phyloP scores from a whole-genome alignment of 2,797 vertebrate species.

The Tadarida brasiliensis region DNA sequence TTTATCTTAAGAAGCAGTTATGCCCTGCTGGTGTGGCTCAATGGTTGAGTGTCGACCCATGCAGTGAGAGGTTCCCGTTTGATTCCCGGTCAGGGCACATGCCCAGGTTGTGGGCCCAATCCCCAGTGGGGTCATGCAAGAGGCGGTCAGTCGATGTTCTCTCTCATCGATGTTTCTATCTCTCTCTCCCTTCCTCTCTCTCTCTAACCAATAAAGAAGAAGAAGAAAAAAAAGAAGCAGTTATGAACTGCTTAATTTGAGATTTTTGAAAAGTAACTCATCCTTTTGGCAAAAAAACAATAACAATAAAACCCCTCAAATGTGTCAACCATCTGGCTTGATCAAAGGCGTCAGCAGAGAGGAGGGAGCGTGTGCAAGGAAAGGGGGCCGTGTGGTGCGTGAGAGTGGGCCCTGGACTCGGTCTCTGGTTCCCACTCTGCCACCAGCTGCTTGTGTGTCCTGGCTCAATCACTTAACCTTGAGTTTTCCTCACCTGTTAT shows the following conservation, averaged over 20 bases:
- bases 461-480: neutral
- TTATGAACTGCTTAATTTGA: slow-evolving; percentile 72
- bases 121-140: too few relatives aligned
- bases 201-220: too few relatives aligned
- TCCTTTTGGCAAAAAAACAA: slow-evolving; percentile 59
- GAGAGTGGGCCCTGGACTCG: neutral
- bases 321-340: slow-evolving; percentile 59
- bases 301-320: neutral
- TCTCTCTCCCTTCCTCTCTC: too few relatives aligned
- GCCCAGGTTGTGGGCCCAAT: too few relatives aligned
- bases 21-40: neutral
- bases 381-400: neutral
- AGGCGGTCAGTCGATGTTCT: too few relatives aligned
- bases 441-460: neutral
- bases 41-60: too few relatives aligned
- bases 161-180: too few relatives aligned
- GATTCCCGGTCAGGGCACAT: too few relatives aligned
- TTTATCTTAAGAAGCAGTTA: slow-evolving; percentile 75
- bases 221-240: slow-evolving; percentile 31
- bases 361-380: neutral
- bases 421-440: neutral
- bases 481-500: slow-evolving; percentile 10
- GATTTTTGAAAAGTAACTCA: slow-evolving; percentile 69
- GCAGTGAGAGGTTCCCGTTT: too few relatives aligned
- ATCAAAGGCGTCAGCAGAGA: slow-evolving; percentile 42